Conservation (phyloP, 2,797 vertebrate genomes). For the Oreochromis grahami region DNA sequence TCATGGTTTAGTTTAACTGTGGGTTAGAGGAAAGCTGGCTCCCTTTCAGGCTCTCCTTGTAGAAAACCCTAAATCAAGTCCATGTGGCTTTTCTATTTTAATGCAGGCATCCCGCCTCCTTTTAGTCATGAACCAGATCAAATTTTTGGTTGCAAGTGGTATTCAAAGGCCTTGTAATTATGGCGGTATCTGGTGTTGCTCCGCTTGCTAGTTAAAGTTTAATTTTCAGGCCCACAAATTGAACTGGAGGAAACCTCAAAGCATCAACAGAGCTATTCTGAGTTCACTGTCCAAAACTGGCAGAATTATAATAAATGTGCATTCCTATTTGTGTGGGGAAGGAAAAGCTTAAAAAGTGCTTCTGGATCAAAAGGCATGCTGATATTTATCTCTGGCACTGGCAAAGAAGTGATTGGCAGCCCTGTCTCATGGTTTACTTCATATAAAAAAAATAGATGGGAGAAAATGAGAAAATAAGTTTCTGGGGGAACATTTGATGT, state of each 20-base stretch:
- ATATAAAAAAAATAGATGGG: neutral
- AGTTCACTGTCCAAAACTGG: constrained; percentile 31
- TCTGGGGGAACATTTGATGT: constrained; percentile 37
- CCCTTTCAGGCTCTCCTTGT: constrained; percentile 20
- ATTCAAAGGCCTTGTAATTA: constrained; percentile 68
- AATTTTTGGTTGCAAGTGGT: constrained; percentile 35
- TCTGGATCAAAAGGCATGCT: neutral
- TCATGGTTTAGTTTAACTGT: constrained; percentile 22
- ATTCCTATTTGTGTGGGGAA: neutral
- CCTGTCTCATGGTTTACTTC: constrained; percentile 24
- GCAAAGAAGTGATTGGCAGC: constrained; percentile 1
- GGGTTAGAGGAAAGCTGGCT: constrained; percentile 11
- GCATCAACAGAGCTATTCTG: constrained; percentile 32
- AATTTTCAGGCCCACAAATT: constrained; percentile 4
- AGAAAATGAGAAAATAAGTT: neutral
- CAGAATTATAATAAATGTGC: constrained; percentile 19
- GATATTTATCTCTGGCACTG: constrained; percentile 14
- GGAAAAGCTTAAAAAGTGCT: neutral
- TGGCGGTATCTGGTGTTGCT: constrained; percentile 44
- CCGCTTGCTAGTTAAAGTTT: constrained; percentile 31
- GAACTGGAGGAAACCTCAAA: constrained; percentile 50
- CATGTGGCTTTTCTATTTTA: constrained; percentile 66
- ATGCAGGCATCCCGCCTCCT: constrained; percentile 8
- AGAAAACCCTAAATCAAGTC: constrained; percentile 64
- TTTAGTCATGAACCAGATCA: constrained; percentile 47